Evolutionary conservation across 2,797 vertebrate species (phyloP), one percentile per base, ranked within the genome.

Genomic region (Trachops cirrhosus): DNA sequence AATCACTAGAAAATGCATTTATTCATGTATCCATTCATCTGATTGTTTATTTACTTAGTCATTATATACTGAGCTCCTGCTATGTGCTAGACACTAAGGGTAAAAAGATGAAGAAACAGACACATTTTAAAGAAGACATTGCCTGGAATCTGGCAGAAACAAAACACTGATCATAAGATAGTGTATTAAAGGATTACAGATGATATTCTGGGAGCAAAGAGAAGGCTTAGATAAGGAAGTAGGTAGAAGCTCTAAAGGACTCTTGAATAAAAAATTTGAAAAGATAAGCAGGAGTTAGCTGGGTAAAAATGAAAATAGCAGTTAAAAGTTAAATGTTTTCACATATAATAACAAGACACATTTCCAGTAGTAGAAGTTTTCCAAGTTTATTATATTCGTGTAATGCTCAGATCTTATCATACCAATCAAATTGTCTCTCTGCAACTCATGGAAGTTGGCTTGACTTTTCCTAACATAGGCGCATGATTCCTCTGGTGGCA

Each of bases 321-420:
- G 74, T 92, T 97, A 86, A 57, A 79, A 83, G 41, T 50, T 64
- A 95, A 68, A 24, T 34, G 92, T 74, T 92, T 85, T 95, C 73
- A 88, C 18, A 91, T 39, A 21, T 73, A 92, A 90, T 21, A 82
- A 92, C 71, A 96, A 92, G 94, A 94, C 46, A 37, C 11, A 94
- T 52, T 68, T 84, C 0, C 0, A 79, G 70, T 82, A 70, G 18
- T 57, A 86, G 18, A 59, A 83, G 12, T 83, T 83, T 91, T 74
- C 26, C 34, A 84, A 54, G 14, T 91, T 39, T 44, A 59, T 73
- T 48, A 70, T 34, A 74, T 21, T 71, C 62, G 70, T 32, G 64
- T 86, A 88, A 90, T 24, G 57, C 46, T 26, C 19, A 46, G 41
- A 77, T 52, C 15, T 88, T 21, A 94, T 52, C 26, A 87, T 0